Base-by-base conservation (phyloP, 2,888 invertebrate genomes). In the Parascotia fuliginaria region DNA sequence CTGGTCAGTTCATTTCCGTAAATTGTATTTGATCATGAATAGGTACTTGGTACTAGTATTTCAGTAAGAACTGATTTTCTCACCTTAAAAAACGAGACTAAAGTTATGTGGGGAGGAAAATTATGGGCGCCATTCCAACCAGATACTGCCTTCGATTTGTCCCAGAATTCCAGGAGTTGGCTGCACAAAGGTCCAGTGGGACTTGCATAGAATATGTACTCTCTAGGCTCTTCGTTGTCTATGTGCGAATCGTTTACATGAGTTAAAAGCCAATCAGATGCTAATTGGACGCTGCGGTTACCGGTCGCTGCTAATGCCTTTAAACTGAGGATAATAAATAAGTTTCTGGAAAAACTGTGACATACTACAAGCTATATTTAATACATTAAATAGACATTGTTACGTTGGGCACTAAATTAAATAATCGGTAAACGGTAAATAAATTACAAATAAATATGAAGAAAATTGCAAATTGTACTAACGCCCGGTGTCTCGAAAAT, bases 91-190 rank as follows among this genome's bases (percentile, higher is more conserved):
- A 97, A 97, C 9, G 97, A 96, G 45, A 97, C 96, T 44, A 98
- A 91, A 5, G 98, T 98, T 60, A 98, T 96, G 76, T 98, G 98
- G 1, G 98, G 98, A 51, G 96, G 95, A 82, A 95, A 97, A 81
- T 97, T 97, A 73, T 97, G 98, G 0, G 97, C 97, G 14, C 97
- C 96, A 87, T 98, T 98, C 96, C 97, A 97, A 4, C 96, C 96
- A 74, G 95, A 95, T 9, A 94, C 84, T 24, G 93, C 88, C 67
- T 95, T 94, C 0, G 97, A 96, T 75, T 95, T 96, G 0, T 94
- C 92, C 96, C 96, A 97, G 83, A 97, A 98, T 41, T 94, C 93
- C 39, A 95, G 93, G 13, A 97, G 84, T 73, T 96, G 95, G 44
- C 95, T 94, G 0, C 96, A 87, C 60, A 98, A 93, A 0, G 93